Evolutionary conservation across 2,113 vertebrate species (phyloP), one percentile per base, ranked within the genome.

Genomic region (Nerophis ophidion): DNA sequence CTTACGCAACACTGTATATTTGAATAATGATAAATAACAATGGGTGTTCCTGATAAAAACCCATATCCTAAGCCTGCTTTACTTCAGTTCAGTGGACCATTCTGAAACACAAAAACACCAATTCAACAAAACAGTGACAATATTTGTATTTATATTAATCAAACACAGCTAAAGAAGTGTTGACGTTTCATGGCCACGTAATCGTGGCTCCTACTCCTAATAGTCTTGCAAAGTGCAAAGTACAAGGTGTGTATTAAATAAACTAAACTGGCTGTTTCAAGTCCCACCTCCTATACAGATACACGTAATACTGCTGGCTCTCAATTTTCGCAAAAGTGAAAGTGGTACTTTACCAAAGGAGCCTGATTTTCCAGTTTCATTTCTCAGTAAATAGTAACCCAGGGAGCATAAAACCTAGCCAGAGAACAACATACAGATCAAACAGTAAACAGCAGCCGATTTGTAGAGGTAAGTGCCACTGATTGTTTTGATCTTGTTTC

Each of bases 401-500:
- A 26, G 7, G 8, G 2, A 16, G 3, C 19, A 45, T 1, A 5
- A 3, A 2, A 1, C 8, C 7, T 47, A 1, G 33, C 47, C 33
- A 33, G 15, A 16, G 1, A 26, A 49, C 5, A 59, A 59, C 52
- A 61, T 26, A 54, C 4, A 17, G 47, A 60, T 7, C 47, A 46
- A 15, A 67, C 0, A 17, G 14, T 9, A 6, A 8, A 40, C n/a
- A 8, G 48, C 67, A 63, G 38, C 26, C 26, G 3, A 46, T 45
- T 6, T 13, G 47, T 1, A 1, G 33, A 55, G 65, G 72, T 80
- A 51, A 73, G 64, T 1, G 7, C 0, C 4, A n/a, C 42, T 36
- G 12, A 36, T 69, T 47, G 8, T 51, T 1, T 56, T 36, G 13
- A 5, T 19, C 19, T 15, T 12, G 16, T 45, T 53, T 17, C 53